These are phyloP conservation scores for Neopipo cinnamomea DNA, from an alignment of 2,113 vertebrate species.

Conservation along the genomic window DNA sequence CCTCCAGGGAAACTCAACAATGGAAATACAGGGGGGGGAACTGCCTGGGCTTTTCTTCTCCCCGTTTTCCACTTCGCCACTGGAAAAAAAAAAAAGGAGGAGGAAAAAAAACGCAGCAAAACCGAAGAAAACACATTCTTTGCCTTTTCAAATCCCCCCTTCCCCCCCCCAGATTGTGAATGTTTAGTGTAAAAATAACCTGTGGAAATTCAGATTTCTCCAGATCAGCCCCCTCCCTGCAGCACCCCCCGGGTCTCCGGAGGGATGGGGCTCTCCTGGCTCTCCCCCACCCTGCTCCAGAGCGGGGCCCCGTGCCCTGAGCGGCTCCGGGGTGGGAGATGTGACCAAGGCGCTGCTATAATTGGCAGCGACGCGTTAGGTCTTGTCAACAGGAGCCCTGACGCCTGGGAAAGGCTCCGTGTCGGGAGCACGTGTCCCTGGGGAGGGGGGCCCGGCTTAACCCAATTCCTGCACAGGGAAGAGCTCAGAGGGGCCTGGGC, in stretches of 20 bases:
- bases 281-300: accelerated
- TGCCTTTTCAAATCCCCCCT: background rate
- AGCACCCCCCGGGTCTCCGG: background rate
- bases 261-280: background rate
- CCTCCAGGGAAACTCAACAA: background rate
- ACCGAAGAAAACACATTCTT: background rate
- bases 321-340: background rate
- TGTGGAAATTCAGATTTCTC: background rate
- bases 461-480: background rate
- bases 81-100: background rate
- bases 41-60: background rate
- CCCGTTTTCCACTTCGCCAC: background rate
- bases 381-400: slow-evolving; percentile 6
- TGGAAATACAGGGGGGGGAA: background rate
- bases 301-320: accelerated
- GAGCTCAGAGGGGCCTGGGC: accelerated
- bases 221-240: background rate
- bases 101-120: background rate
- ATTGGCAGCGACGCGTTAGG: background rate
- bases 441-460: background rate
- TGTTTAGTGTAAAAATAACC: background rate
- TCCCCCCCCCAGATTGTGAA: background rate
- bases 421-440: background rate
- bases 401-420: background rate
- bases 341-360: background rate